Evolutionary conservation across 2,113 vertebrate species (phyloP), one percentile per base, ranked within the genome.

Genomic region (Parotia lawesii): DNA sequence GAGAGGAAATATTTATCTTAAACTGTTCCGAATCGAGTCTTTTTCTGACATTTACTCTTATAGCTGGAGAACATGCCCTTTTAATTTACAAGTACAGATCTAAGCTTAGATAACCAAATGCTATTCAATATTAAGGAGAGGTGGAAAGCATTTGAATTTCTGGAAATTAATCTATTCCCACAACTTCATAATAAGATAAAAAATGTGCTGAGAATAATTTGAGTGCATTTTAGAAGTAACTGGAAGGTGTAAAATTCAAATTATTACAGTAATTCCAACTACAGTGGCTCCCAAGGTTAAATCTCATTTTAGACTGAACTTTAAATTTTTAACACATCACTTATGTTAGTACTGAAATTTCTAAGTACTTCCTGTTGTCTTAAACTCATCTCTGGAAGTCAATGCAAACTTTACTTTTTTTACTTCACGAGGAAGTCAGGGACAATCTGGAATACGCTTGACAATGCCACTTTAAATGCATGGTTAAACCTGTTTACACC

Each of bases 181-280:
- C 77, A 72, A 80, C 61, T 96, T 95, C 61, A 51, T 89, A 88
- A 67, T 71, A 84, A 92, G n/a, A 74, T 87, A 93, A 89, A 22
- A 88, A 94, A 80, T 88, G 42, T 73, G 24, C 33, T 53, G 33
- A 96, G 69, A 95, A 84, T 84, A 88, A 94, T 92, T 84, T 14
- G 50, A 81, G 6, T 45, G 20, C 67, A 67, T 92, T 93, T 86
- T 88, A 80, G 15, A 94, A 92, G 78, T 78, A 79, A 78, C 48
- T 74, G 53, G n/a, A 96, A 90, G 64, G 42, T 64, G 48, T 84
- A 84, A 88, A 96, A 86, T 80, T 84, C 51, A 92, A 92, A 77
- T 83, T 86, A 90, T 77, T 70, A n/a, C 27, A 93, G 51, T 35
- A 78, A 81, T 80, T 90, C 21, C 74, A 91, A 50, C 14, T 86